Evolutionary conservation across 2,797 vertebrate genomes (phyloP).

Genomic region (Remorina albescens): DNA sequence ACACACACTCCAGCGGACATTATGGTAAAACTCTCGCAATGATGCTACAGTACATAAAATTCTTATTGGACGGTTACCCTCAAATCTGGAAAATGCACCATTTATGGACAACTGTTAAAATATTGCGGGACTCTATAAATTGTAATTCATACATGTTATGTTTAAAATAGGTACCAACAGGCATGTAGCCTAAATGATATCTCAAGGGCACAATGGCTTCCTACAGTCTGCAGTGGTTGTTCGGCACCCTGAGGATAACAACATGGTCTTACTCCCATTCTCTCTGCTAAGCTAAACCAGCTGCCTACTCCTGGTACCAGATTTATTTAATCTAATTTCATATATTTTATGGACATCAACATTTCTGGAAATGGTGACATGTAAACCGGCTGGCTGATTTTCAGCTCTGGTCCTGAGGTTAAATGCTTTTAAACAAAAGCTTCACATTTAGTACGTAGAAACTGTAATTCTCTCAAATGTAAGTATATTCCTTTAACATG

Average conservation of each 20-base stretch:
- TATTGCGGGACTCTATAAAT: conserved; percentile 2
- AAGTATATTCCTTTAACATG: background rate
- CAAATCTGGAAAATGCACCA: conserved; percentile 8
- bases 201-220: background rate
- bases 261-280: background rate
- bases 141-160: background rate
- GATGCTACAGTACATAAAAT: conserved; percentile 7
- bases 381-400: background rate
- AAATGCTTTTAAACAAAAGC: background rate
- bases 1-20: background rate
- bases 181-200: background rate
- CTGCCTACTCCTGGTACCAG: background rate
- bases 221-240: background rate
- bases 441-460: background rate
- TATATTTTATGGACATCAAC: background rate
- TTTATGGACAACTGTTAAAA: conserved; percentile 10
- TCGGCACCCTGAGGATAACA: background rate
- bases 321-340: background rate
- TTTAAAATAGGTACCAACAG: background rate
- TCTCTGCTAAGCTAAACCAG: background rate
- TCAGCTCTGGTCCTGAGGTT: no score
- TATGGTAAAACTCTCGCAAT: conserved; percentile 8
- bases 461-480: background rate
- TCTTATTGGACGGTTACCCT: background rate
- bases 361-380: background rate